Percentiles rank a stretch among this genome's conserved stretches.
phyloP scores from a whole-genome alignment of 1,140 invertebrate species.

The Neocloeon triangulifer region DNA sequence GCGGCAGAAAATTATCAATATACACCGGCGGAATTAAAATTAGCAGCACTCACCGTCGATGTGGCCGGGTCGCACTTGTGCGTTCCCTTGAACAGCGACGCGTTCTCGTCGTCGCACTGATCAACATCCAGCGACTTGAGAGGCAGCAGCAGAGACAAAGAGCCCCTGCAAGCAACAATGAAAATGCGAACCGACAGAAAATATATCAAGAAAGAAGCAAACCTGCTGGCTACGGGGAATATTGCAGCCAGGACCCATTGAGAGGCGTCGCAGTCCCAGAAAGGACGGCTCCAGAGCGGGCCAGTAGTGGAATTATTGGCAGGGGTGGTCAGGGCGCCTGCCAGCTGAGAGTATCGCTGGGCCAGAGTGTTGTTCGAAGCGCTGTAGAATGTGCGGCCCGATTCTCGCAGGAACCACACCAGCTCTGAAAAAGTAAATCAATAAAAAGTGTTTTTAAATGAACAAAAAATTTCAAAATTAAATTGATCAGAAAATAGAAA shows the following conservation, averaged over 20 bases:
- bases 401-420: too few relatives aligned
- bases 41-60: constrained; percentile 16
- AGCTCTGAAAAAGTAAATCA: too few relatives aligned
- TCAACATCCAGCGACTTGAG: constrained; percentile 18
- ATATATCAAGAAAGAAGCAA: neutral
- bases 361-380: too few relatives aligned
- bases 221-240: neutral
- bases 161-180: constrained; percentile 16
- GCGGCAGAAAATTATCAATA: too few relatives aligned
- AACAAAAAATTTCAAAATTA: too few relatives aligned
- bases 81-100: constrained; percentile 16
- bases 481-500: too few relatives aligned
- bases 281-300: constrained; percentile 3
- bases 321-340: too few relatives aligned
- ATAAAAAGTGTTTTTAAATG: too few relatives aligned
- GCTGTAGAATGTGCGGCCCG: too few relatives aligned
- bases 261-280: constrained; percentile 2
- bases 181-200: neutral
- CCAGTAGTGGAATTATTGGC: too few relatives aligned
- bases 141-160: constrained; percentile 19
- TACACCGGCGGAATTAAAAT: too few relatives aligned
- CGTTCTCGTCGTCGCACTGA: constrained; percentile 16
- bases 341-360: too few relatives aligned
- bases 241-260: neutral
- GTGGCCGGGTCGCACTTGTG: constrained; percentile 18